Percentiles rank a stretch among this genome's conserved stretches.
phyloP scores from a whole-genome alignment of 2,888 invertebrate species.

The Cheilosia impressa region DNA sequence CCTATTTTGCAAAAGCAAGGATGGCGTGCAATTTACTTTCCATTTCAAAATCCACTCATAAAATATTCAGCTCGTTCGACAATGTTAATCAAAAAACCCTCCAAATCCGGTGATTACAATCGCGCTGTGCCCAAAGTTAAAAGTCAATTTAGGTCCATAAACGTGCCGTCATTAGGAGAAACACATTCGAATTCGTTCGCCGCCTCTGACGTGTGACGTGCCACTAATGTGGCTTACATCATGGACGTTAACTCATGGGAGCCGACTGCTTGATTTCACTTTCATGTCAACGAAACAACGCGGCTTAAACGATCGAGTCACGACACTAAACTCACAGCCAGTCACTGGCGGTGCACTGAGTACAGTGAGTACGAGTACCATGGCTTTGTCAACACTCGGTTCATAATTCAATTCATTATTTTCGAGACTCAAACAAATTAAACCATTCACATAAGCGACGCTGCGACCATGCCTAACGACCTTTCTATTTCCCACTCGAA shows the following conservation, averaged over 20 bases:
- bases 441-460: conserved; percentile 40
- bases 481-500: conserved; percentile 40
- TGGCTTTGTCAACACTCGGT: conserved; percentile 68
- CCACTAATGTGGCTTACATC: conserved; percentile 47
- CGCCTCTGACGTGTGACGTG: conserved; percentile 15
- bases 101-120: conserved; percentile 5
- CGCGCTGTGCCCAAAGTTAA: conserved; percentile 5
- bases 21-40: too few relatives aligned
- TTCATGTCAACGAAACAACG: conserved; percentile 51
- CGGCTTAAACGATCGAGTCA: conserved; percentile 64
- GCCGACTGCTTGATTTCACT: conserved; percentile 49
- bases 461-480: conserved; percentile 3
- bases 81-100: too few relatives aligned
- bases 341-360: neutral
- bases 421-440: conserved; percentile 49
- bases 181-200: neutral
- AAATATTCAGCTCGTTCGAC: too few relatives aligned
- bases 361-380: neutral
- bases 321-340: conserved; percentile 30
- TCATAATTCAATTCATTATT: conserved; percentile 66
- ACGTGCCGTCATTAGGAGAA: neutral
- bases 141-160: conserved; percentile 43
- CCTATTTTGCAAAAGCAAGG: too few relatives aligned
- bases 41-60: too few relatives aligned
- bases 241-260: conserved; percentile 36